These are phyloP conservation scores for Scleropages formosus DNA, from an alignment of 2,797 vertebrate genomes.

Conservation along the genomic window DNA sequence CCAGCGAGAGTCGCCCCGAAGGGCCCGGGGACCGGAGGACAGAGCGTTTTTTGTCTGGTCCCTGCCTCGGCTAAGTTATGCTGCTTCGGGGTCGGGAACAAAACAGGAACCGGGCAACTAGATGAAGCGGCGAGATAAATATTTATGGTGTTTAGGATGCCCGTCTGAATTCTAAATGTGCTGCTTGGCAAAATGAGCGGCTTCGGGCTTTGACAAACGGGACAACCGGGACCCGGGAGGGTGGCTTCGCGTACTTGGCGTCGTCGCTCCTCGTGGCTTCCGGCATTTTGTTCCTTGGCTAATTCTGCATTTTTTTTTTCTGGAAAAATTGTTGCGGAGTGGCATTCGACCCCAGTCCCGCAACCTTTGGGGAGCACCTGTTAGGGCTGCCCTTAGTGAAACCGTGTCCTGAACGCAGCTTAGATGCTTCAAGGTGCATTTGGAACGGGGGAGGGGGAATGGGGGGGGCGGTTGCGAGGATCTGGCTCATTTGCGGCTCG, in stretches of 20 bases:
- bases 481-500: neutral
- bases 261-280: neutral
- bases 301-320: too few species aligned
- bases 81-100: constrained; percentile 35
- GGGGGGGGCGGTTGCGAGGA: neutral
- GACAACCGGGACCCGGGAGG: neutral
- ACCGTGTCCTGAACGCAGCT: too few species aligned
- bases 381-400: constrained; percentile 19
- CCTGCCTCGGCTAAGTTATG: constrained; percentile 32
- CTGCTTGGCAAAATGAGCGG: constrained; percentile 15
- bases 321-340: too few species aligned
- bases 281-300: neutral
- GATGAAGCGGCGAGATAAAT: constrained; percentile 46
- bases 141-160: constrained; percentile 45
- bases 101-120: constrained; percentile 41
- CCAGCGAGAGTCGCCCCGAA: constrained; percentile 45
- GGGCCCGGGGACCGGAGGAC: constrained; percentile 44
- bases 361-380: too few species aligned
- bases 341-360: too few species aligned
- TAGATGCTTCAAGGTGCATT: too few species aligned
- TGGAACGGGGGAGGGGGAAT: neutral
- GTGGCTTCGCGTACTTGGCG: constrained; percentile 1
- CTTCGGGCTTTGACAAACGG: neutral
- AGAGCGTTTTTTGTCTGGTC: constrained; percentile 47
- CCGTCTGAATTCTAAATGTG: constrained; percentile 33